These are phyloP conservation scores for Opisthograptis luteolata DNA, from an alignment of 2,888 invertebrate species.

Conservation along the genomic window DNA sequence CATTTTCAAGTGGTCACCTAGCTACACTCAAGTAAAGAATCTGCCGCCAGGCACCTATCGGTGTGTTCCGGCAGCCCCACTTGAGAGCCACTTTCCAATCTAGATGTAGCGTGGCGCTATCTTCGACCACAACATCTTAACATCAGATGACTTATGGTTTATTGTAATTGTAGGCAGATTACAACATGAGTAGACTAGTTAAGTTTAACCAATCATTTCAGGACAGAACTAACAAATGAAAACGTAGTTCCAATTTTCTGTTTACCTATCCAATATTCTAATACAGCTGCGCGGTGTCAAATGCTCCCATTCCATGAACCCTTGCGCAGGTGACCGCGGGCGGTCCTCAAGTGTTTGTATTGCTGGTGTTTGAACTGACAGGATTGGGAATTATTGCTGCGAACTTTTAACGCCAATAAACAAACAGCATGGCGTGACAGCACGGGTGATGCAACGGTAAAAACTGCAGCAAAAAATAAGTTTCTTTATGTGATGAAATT, in stretches of 20 bases:
- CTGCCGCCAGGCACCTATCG: too few relatives aligned
- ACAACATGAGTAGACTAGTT: too few relatives aligned
- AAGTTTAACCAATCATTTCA: too few relatives aligned
- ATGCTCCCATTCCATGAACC: constrained; percentile 53
- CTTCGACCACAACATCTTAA: too few relatives aligned
- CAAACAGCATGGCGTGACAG: background rate
- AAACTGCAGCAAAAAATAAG: background rate
- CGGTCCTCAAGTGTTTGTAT: constrained; percentile 58
- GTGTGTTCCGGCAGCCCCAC: too few relatives aligned
- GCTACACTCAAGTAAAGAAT: too few relatives aligned
- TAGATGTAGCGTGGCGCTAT: too few relatives aligned
- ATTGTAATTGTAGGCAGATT: too few relatives aligned
- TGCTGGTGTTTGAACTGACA: constrained; percentile 49
- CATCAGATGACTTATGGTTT: too few relatives aligned
- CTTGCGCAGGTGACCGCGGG: constrained; percentile 56
- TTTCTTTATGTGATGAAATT: too few relatives aligned
- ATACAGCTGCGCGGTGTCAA: constrained; percentile 39
- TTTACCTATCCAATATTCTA: constrained; percentile 40
- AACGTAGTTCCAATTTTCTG: constrained; percentile 38
- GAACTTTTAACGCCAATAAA: constrained; percentile 36
- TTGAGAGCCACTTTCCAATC: too few relatives aligned
- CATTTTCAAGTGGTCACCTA: too few relatives aligned
- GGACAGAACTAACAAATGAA: background rate
- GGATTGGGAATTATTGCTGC: constrained; percentile 22
- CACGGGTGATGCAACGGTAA: background rate